Conservation (phyloP, 2,113 vertebrate species). For the Pyxicephalus adspersus region DNA sequence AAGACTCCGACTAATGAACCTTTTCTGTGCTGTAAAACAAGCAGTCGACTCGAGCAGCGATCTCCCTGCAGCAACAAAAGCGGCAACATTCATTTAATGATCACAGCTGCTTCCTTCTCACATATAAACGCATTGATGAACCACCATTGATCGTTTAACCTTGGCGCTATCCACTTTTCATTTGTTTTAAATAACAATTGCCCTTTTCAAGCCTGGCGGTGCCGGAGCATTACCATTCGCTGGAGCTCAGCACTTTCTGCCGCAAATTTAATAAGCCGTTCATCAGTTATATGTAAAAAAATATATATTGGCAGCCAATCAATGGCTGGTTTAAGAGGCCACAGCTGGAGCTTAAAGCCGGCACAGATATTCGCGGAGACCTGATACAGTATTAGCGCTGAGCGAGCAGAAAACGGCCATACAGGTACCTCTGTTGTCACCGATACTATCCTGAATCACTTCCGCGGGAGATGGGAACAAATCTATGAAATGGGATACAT, state of each 20-base stretch:
- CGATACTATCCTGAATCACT: background rate
- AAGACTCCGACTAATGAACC: no score
- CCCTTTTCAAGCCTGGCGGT: background rate
- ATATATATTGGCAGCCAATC: slow-evolving; percentile 31
- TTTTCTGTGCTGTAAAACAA: no score
- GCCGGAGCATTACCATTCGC: slow-evolving; percentile 23
- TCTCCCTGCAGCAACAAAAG: no score
- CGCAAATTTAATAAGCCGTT: slow-evolving; percentile 30
- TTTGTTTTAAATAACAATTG: slow-evolving; percentile 1
- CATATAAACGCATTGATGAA: background rate
- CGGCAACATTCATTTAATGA: background rate
- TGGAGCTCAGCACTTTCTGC: background rate
- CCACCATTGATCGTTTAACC: background rate
- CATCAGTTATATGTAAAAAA: slow-evolving; percentile 25
- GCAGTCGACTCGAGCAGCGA: no score
- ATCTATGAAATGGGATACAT: background rate
- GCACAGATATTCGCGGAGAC: slow-evolving; percentile 3
- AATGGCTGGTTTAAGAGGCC: background rate
- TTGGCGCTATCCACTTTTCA: background rate
- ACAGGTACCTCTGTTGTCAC: background rate
- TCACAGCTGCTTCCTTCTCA: background rate
- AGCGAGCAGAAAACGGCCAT: background rate
- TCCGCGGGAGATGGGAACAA: background rate
- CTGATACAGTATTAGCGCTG: slow-evolving; percentile 8
- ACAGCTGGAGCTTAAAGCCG: slow-evolving; percentile 26